Evolutionary conservation across 2,888 invertebrate species (phyloP), one percentile per base, ranked within the genome.

Genomic region (Pasiphila rectangulata): DNA sequence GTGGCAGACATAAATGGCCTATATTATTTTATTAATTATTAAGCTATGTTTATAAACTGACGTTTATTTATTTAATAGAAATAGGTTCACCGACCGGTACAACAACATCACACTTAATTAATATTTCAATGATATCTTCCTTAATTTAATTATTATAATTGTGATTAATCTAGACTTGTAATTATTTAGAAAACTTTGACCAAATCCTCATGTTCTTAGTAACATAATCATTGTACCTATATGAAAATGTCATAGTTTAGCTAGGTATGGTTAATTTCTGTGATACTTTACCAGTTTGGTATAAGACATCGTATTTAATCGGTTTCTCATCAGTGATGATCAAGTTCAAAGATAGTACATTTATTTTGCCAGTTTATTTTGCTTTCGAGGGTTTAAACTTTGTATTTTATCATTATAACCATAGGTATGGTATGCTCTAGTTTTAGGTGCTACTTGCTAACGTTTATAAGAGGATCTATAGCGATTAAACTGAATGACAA

Each of bases 211-310:
- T 73, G 67, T 65, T 63, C 69, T 69, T 73, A 73, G 74, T 75
- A 32, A 32, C 17, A 17, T 32, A 67, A 72, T 68, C 62, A 74
- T 69, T 75, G 71, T 74, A n/a, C n/a, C n/a, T n/a, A 69, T 74
- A 72, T 76, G 66, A 77, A 72, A 68, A 76, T 77, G 70, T 70
- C 75, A 79, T 83, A 83, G 80, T 82, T 83, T 85, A 86, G 86
- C 82, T 87, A 86, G 83, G 76, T 81, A 79, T 78, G 79, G 79
- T 87, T 87, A 79, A 84, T 85, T 88, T 87, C 87, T 88, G 87
- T 87, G 87, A 88, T 88, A 88, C 83, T 86, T 85, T 86, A 84
- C 86, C 86, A 72, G 66, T 79, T 78, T 72, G 84, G 83, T 86
- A 87, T 85, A 84, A 85, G 83, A 73, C 73, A 81, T 83, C 72